A percentile compares a stretch with the other conserved stretches of the same genome.
These are phyloP conservation scores for Mesocentrotus franciscanus DNA, from an alignment of 53 echinoderm and acorn worm species.

Conservation along the genomic window DNA sequence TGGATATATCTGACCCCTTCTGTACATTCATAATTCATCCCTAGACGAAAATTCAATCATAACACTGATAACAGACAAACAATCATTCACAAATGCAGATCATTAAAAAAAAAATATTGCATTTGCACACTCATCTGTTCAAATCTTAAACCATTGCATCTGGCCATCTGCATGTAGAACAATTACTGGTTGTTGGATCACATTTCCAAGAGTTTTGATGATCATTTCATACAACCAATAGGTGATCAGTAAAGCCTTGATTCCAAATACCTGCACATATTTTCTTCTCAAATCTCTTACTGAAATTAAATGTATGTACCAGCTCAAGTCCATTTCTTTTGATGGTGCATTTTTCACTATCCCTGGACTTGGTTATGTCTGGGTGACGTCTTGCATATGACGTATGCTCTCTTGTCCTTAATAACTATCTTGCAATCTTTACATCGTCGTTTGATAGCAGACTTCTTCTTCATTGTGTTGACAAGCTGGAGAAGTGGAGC, in stretches of 20 bases:
- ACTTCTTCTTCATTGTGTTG: conserved; percentile 80
- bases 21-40: not conserved
- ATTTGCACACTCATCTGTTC: no score
- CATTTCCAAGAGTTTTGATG: not conserved
- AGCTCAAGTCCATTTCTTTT: not conserved
- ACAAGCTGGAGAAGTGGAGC: conserved; percentile 23
- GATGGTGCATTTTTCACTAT: not conserved
- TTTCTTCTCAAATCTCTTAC: not conserved
- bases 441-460: conserved; percentile 85
- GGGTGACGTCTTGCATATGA: conserved; percentile 85
- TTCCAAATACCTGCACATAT: not conserved
- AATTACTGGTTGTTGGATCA: no score
- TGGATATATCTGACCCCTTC: not conserved
- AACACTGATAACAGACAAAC: no score
- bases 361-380: conserved; percentile 88
- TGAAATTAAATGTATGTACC: not conserved
- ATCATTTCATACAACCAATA: not conserved
- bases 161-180: no score
- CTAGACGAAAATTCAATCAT: not conserved
- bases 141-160: no score
- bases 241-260: not conserved
- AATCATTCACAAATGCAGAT: no score
- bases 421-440: conserved; percentile 87
- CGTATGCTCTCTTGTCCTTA: conserved; percentile 72
- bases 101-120: no score